Evolutionary conservation across 2,888 invertebrate species (phyloP).

Genomic region (Apoderus coryli): DNA sequence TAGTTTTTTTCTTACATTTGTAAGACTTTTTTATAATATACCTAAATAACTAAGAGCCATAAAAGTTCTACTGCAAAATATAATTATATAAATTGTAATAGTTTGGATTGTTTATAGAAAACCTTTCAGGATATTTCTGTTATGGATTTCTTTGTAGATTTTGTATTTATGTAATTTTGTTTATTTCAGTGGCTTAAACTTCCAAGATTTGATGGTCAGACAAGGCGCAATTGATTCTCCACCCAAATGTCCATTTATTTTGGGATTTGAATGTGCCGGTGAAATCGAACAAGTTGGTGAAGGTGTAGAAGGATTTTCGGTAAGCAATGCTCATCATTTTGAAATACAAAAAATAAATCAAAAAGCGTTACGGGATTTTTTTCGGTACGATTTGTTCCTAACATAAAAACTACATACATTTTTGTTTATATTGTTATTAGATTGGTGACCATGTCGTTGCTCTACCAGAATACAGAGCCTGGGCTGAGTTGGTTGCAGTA

Average conservation of each 20-base stretch:
- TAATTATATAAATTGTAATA: too few relatives aligned
- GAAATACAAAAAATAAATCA: conserved; percentile 3
- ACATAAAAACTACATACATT: too few relatives aligned
- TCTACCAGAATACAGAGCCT: conserved; percentile 69
- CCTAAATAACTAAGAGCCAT: too few relatives aligned
- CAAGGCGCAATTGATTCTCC: conserved; percentile 77
- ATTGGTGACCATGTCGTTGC: conserved; percentile 73
- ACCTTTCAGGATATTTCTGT: too few relatives aligned
- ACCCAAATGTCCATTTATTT: conserved; percentile 79
- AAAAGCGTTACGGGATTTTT: neutral
- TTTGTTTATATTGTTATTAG: too few relatives aligned
- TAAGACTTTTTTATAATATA: too few relatives aligned
- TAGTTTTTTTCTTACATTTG: too few relatives aligned
- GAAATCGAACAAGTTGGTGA: conserved; percentile 66
- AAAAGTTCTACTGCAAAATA: too few relatives aligned
- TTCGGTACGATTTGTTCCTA: too few relatives aligned
- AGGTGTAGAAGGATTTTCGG: conserved; percentile 64
- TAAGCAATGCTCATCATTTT: conserved; percentile 32
- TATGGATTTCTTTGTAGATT: too few relatives aligned
- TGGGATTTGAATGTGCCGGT: conserved; percentile 81
- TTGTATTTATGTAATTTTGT: too few relatives aligned
- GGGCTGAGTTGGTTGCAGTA: conserved; percentile 73
- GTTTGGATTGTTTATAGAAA: too few relatives aligned
- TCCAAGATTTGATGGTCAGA: conserved; percentile 78
- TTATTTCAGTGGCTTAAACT: conserved; percentile 70